Evolutionary conservation across 2,113 vertebrate genomes (phyloP), one percentile per base, ranked within the genome.

Genomic region (Eptesicus fuscus): DNA sequence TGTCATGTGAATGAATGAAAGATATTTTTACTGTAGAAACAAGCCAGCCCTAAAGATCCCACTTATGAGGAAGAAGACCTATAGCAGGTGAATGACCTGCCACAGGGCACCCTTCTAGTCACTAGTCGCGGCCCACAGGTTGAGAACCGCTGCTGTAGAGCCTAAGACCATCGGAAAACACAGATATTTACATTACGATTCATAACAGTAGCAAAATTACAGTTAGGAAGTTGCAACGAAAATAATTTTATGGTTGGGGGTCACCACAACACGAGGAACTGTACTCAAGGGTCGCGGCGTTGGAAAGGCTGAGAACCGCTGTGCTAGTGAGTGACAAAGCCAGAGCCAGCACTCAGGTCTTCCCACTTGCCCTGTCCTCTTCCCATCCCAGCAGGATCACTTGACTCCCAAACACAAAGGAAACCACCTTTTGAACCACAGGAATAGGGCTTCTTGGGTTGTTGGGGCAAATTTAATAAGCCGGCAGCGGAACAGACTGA

Each of bases 401-500:
- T 69, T 53, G 44, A 56, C n/a, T 56, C 61, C 47, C 42, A 20
- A 7, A 78, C 17, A 44, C 63, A 96, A 92, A 88, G 40, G 37
- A 83, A 88, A 61, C 32, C 44, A 37, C 17, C 20, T 32, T 49
- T 61, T 37, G 16, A 53, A 76, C 53, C 83, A 22, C 30, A 74
- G 67, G n/a, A 69, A 76, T 14, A 63, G 32, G n/a, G 49, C 37
- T 83, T 94, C 61, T 74, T 65, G 73, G 51, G 61, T 49, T 51
- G 20, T 44, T 59, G 32, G 49, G 59, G 53, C 40, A 61, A 95
- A 95, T 80, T 88, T 49, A 91, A 80, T 67, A 94, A 94, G 83
- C 63, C 67, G 88, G 49, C 63, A 88, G 83, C 32, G 37, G 30
- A 80, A 63, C 14, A 85, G 70, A 44, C 35, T 35, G 16, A 59